Base-by-base conservation (phyloP, 2,113 vertebrate species). In the Sinocyclocheilus anshuiensis region DNA sequence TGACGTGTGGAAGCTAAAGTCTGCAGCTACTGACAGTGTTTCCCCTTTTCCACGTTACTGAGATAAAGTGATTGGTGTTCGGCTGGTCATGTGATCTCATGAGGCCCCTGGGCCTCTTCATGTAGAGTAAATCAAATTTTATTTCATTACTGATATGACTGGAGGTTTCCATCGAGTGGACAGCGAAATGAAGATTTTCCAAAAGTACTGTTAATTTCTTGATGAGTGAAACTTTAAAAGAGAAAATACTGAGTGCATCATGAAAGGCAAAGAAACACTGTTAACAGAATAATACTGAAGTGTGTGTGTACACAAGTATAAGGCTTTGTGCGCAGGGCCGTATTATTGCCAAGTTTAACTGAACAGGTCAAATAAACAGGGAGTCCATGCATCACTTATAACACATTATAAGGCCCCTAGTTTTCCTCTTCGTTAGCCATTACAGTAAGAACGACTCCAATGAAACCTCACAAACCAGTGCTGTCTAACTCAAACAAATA, bases 341-440 rank as follows among this genome's bases (percentile, higher is more conserved):
- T 93, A 94, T 95, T 95, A 95, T 95, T 95, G 95, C 94, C 94
- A 94, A 94, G 93, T 94, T 93, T 92, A 92, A 93, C 92, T 94
- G 92, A 94, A 94, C 93, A 94, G 91, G 92, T 94, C 92, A 59
- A n/a, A 22, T 94, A 95, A 95, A 95, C 94, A 95, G 92, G 92
- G 92, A 94, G 93, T 91, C 93, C 94, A 92, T 94, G 94, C 93
- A 94, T 91, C 94, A 95, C 92, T 94, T 94, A 95, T 91, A 94
- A 90, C 85, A 84, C 81, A 83, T 88, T 45, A 45, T 91, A 94
- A 95, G 93, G 93, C 93, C 94, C 88, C 91, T 59, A 39, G 36
- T 59, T 74, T 65, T 88, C 85, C 79, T 48, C 86, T 87, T 39
- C 86, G 81, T 50, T 67, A 84, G 26, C 67, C 84, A 88, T 90